Evolutionary conservation across 2,113 vertebrate genomes (phyloP), one percentile per base, ranked within the genome.

Genomic region (Oriolus oriolus): DNA sequence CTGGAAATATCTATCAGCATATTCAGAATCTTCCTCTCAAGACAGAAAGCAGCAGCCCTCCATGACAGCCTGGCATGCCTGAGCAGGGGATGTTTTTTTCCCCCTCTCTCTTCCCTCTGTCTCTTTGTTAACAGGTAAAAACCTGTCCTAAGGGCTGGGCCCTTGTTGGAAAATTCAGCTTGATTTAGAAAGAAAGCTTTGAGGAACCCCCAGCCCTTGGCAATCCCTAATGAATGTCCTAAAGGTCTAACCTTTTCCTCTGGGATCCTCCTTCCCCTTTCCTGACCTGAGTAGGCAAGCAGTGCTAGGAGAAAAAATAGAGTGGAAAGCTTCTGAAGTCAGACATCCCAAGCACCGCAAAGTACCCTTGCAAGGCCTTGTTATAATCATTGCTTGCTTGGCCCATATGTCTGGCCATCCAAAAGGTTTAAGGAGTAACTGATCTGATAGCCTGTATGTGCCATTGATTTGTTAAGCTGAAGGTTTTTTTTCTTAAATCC

Each of bases 391-490:
- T 68, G 57, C 92, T 87, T 95, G 79, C 75, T 95, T 95, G 52
- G 63, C 89, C 96, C 97, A 93, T 96, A 96, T 97, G 96, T 95
- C 89, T 97, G 89, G 71, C 81, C 23, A 1, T 92, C 92, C 87
- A 75, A 96, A 97, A 96, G 95, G 84, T 97, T 97, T 97, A 95
- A 95, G 95, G 84, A 95, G 96, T 95, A 96, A 97, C 93, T 93
- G 97, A 97, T 96, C 96, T 97, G 97, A 95, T 97, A 93, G 95
- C 56, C 79, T 95, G 70, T 92, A 87, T 95, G 81, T 94, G 86
- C 95, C 92, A 96, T 82, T 97, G 95, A 95, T 97, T 97, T 97
- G 91, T 95, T 95, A 96, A 96, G 94, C 92, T 87, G 91, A 69
- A 93, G 90, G 41, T 0, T 47, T 81, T 89, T 94, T 93, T 94